Evolutionary conservation across 2,113 vertebrate species (phyloP), one percentile per base, ranked within the genome.

Genomic region (Corythaixoides concolor): DNA sequence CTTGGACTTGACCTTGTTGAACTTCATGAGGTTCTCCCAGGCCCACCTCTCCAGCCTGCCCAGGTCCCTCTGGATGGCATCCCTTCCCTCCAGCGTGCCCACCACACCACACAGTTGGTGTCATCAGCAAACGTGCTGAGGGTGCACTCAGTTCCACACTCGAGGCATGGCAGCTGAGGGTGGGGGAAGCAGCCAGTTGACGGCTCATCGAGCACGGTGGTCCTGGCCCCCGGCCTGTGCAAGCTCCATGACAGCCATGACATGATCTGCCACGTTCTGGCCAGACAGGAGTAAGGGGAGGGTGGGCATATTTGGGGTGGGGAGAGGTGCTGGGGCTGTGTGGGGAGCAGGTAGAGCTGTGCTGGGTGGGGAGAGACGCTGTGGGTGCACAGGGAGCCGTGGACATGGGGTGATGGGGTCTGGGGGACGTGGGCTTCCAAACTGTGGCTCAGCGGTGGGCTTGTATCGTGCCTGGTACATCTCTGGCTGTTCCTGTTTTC

Each of bases 221-320:
- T 18, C 35, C 23, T n/a, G 60, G 32, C 41, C 4, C 2, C 50
- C 0, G 0, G 52, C 12, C 28, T 4, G 0, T 5, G 17, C 19
- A 5, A 19, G 70, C 64, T 72, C 14, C 24, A 1, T 0, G 2
- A 2, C 9, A 16, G 18, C 52, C 13, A 1, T 8, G 45, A 3
- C 1, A 5, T 8, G 20, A 22, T 16, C 55, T n/a, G 64, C n/a
- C 39, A 1, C 0, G 2, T 30, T 30, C 74, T 26, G 60, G 30
- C 47, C 41, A 8, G 12, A 8, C 4, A 4, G 32, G 73, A 60
- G 11, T 3, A 3, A n/a, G 60, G 37, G 28, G 30, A 14, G 39
- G 30, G 60, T 83, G 77, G 60, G 19, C 11, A 19, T 22, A 3
- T 2, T 2, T 9, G 49, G 2, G 12, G 23, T 53, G 47, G 53